Base-by-base conservation (phyloP, 92 coral and sea anemone species). In the Blastomussa wellsi region DNA sequence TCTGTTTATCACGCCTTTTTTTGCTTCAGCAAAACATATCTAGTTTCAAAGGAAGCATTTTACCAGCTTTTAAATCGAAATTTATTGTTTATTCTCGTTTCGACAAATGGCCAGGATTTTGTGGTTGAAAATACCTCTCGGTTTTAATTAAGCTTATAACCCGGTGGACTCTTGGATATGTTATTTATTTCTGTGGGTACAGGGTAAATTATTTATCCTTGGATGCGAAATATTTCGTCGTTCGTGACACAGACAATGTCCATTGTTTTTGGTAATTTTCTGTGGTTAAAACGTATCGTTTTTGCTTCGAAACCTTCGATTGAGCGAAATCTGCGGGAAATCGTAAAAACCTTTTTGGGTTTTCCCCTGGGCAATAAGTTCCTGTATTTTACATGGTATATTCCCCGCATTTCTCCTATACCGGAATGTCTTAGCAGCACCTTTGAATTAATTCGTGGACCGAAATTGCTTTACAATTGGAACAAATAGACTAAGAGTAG, bases 121-220 rank as follows among this genome's bases (percentile, higher is more conserved):
- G 13, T 12, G 24, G 72, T 28, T 37, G 1, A 31, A 28, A 49
- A 65, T 5, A 29, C 33, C 66, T 69, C 53, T 49, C 78, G 72
- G 71, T 70, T 81, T 59, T 16, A 5, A 82, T 16, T 52, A 7
- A 55, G n/a, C 35, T 59, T 8, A 55, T 33, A 75, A 28, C 80
- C 74, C 74, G 59, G 32, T 7, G 60, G 47, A 28, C 15, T 16
- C 33, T 47, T 74, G 57, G 79, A 74, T 83, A 60, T 72, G 78
- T 59, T 75, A 42, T 60, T 59, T 74, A 33, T 57, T 57, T 5
- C 65, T 57, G 47, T 74, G 72, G 12, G 20, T 37, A 31, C 48
- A 14, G 73, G 47, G 80, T 74, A 11, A 83, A 57, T 83, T 57
- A 83, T 83, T 41, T 41, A 74, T 83, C 47, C 38, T 41, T 74